Evolutionary conservation across 2,113 vertebrate genomes (phyloP).

Genomic region (Ornithorhynchus anatinus): DNA sequence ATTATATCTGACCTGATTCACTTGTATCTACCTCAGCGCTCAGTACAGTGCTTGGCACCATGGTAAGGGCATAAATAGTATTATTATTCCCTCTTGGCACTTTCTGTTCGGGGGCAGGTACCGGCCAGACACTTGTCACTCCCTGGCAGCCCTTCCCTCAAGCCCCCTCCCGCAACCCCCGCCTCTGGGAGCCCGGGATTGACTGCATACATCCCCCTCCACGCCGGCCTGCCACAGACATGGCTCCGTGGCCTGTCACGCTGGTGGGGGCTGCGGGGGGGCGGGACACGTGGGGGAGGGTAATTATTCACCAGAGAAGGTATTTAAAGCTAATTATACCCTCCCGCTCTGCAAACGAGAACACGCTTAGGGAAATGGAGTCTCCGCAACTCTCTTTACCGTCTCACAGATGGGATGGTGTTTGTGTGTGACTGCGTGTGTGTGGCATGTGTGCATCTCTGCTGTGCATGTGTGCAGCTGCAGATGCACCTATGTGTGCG

Average conservation of each 20-base stretch:
- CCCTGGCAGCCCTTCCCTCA: too few relatives aligned
- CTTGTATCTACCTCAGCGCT: too few relatives aligned
- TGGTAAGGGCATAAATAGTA: too few relatives aligned
- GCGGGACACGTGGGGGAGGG: conserved; percentile 48
- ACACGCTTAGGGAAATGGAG: conserved; percentile 77
- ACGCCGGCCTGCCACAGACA: conserved; percentile 26
- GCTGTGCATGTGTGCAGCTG: fast-evolving
- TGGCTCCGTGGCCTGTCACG: too few relatives aligned
- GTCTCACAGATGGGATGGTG: conserved; percentile 67
- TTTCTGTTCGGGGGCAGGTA: too few relatives aligned
- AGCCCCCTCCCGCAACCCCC: too few relatives aligned
- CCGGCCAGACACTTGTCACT: too few relatives aligned
- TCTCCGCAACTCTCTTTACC: conserved; percentile 72
- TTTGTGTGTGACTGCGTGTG: conserved; percentile 48
- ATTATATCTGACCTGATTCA: too few relatives aligned
- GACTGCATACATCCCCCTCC: too few relatives aligned
- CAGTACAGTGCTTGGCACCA: too few relatives aligned
- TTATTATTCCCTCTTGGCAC: too few relatives aligned
- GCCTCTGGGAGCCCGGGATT: too few relatives aligned
- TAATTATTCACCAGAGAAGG: conserved; percentile 76
- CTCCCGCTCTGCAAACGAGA: conserved; percentile 75
- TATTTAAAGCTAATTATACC: conserved; percentile 80
- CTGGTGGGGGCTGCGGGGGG: conserved; percentile 47
- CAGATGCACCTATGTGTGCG: not conserved
- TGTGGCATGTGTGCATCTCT: not conserved